A percentile compares a stretch with the other conserved stretches of the same genome.
Evolutionary conservation across 2,113 vertebrate genomes (phyloP).

Genomic region (Sakesphorus luctuosus): DNA sequence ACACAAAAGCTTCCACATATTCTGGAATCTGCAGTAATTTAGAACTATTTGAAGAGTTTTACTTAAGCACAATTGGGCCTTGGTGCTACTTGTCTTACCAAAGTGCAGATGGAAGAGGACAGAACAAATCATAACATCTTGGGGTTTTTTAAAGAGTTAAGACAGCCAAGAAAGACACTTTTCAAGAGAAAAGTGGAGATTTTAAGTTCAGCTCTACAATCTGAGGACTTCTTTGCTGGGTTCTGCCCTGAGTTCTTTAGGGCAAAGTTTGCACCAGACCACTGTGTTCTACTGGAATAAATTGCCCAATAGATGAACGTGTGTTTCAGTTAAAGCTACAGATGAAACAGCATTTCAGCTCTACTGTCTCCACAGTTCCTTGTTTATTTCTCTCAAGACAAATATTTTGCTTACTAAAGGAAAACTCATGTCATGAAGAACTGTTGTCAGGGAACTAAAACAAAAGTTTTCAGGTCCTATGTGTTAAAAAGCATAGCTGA

Average conservation of each 20-base stretch:
- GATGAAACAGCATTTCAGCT: background rate
- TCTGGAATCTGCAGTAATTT: background rate
- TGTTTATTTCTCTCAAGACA: conserved; percentile 38
- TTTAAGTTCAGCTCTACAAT: background rate
- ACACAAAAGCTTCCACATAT: background rate
- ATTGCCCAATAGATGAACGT: background rate
- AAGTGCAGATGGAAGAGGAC: background rate
- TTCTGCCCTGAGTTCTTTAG: background rate
- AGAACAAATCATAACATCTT: background rate
- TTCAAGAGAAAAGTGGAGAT: background rate
- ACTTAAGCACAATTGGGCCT: background rate
- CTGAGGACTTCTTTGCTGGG: background rate
- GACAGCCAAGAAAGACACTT: background rate
- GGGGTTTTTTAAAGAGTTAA: background rate
- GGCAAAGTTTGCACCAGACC: background rate
- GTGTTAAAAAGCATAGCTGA: background rate
- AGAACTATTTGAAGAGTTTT: background rate
- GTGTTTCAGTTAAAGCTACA: background rate
- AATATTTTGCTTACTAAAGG: conserved; percentile 39
- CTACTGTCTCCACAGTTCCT: background rate
- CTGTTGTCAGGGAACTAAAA: conserved; percentile 6
- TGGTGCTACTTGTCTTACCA: background rate
- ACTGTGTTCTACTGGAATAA: background rate
- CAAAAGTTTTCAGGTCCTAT: background rate
- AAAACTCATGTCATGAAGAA: background rate